Evolutionary conservation across 2,888 invertebrate species (phyloP).

Genomic region (Hypomecis punctinalis): DNA sequence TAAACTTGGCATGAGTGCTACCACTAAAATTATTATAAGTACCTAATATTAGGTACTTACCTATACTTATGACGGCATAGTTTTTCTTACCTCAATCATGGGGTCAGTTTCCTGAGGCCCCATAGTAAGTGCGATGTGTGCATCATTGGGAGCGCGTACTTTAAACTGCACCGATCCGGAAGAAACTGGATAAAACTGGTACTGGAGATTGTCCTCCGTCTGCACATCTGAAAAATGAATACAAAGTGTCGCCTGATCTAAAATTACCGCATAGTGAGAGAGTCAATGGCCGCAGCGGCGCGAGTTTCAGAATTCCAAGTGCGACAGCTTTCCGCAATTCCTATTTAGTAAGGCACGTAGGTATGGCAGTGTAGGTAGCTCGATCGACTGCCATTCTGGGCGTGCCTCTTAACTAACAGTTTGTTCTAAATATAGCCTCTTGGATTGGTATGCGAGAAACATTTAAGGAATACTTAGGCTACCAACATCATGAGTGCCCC

Average conservation of each 20-base stretch:
- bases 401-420: constrained; percentile 59
- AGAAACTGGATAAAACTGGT: constrained; percentile 91
- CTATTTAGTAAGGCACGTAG: constrained; percentile 45
- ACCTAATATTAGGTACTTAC: too few relatives aligned
- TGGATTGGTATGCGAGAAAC: constrained; percentile 60
- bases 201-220: constrained; percentile 92
- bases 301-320: constrained; percentile 48
- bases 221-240: constrained; percentile 87
- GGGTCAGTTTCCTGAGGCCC: constrained; percentile 89
- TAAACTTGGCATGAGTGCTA: too few relatives aligned
- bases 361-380: constrained; percentile 38
- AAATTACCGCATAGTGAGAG: constrained; percentile 38
- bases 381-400: constrained; percentile 55
- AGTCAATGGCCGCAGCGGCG: constrained; percentile 39
- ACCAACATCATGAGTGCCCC: not conserved
- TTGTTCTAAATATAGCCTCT: constrained; percentile 67
- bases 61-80: not conserved
- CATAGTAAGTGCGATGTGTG: constrained; percentile 92
- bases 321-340: constrained; percentile 48
- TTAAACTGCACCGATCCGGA: constrained; percentile 90
- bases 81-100: constrained; percentile 88
- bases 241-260: constrained; percentile 28
- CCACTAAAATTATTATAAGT: too few relatives aligned
- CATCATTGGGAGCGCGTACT: constrained; percentile 92
- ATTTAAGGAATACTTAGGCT: constrained; percentile 10